These are phyloP conservation scores for Holothuria scabra DNA, from an alignment of 53 echinoderm and acorn worm genomes.

Conservation along the genomic window DNA sequence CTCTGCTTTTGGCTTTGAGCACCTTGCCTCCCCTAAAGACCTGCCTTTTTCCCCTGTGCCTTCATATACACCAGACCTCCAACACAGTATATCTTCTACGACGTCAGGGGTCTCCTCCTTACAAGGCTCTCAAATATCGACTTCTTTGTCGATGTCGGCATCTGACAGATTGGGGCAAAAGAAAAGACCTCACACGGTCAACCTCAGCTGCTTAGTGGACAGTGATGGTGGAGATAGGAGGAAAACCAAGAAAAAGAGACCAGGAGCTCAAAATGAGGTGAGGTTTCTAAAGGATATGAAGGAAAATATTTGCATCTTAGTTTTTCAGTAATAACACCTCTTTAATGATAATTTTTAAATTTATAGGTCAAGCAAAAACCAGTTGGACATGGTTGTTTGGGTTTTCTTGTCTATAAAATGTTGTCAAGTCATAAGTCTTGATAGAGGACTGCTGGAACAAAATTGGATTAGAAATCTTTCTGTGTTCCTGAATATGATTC, in stretches of 20 bases:
- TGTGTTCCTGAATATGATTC: too few relatives aligned
- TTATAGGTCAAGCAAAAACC: too few relatives aligned
- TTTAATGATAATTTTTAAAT: too few relatives aligned
- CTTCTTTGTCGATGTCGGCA: not conserved
- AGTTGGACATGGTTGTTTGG: too few relatives aligned
- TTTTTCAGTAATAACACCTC: too few relatives aligned
- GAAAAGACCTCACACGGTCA: constrained; percentile 13
- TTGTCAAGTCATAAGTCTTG: too few relatives aligned
- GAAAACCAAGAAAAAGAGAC: constrained; percentile 30
- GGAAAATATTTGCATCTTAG: too few relatives aligned
- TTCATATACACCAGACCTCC: constrained; percentile 49
- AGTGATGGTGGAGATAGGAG: constrained; percentile 17
- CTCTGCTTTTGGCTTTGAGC: constrained; percentile 92
- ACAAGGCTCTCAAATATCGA: constrained; percentile 24
- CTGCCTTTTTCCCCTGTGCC: constrained; percentile 90
- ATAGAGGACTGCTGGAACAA: too few relatives aligned
- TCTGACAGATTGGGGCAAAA: constrained; percentile 21
- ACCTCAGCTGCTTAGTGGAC: constrained; percentile 39
- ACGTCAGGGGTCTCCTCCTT: constrained; percentile 30
- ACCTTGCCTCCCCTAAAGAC: constrained; percentile 67
- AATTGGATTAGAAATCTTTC: too few relatives aligned
- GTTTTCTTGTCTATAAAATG: too few relatives aligned
- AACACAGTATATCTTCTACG: constrained; percentile 9
- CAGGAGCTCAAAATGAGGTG: too few relatives aligned
- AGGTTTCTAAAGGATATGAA: too few relatives aligned